Evolutionary conservation across 1,140 invertebrate species (phyloP).

Genomic region (Helicorthomorpha holstii): DNA sequence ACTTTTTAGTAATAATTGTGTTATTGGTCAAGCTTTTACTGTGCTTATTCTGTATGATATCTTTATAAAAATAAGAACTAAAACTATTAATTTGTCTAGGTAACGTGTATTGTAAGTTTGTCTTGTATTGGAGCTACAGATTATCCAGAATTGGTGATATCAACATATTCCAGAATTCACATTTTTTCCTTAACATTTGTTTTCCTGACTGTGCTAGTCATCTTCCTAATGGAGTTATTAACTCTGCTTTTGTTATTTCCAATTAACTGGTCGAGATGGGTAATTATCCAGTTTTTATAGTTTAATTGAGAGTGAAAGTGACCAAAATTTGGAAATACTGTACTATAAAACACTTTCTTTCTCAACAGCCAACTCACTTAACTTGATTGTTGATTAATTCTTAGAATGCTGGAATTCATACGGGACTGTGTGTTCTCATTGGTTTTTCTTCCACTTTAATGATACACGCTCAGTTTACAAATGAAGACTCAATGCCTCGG

Average conservation of each 20-base stretch:
- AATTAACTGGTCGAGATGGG: not conserved
- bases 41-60: no score
- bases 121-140: not conserved
- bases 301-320: no score
- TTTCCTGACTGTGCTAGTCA: not conserved
- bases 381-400: not conserved
- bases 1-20: no score
- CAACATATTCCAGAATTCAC: not conserved
- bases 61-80: no score
- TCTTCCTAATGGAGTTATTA: not conserved
- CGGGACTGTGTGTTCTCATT: not conserved
- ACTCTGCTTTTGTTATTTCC: not conserved
- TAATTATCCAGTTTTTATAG: no score
- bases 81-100: not conserved
- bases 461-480: not conserved
- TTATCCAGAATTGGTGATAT: not conserved
- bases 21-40: no score
- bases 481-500: not conserved
- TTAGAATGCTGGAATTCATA: not conserved
- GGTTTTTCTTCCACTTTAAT: not conserved
- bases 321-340: no score
- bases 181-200: not conserved
- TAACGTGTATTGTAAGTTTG: not conserved
- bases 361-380: not conserved
- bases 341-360: not conserved